Percentiles rank a stretch among this genome's conserved stretches.
Conservation (phyloP, 2,797 vertebrate species). For the Microctenopoma lineatum region DNA sequence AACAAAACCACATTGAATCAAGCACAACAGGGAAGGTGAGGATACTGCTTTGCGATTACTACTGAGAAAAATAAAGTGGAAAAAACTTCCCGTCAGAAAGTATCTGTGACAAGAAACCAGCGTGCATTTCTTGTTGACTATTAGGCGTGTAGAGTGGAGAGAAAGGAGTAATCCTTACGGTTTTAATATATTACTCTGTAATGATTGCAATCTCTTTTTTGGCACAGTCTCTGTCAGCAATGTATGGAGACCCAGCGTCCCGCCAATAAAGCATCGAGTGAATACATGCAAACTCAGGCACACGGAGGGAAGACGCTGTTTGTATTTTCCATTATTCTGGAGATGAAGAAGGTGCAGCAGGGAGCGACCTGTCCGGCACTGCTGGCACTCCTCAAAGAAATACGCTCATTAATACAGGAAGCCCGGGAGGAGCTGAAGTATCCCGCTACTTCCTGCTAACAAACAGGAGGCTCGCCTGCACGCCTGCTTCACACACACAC, state of each 20-base stretch:
- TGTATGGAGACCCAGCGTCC: constrained; percentile 23
- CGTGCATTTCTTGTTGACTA: neutral
- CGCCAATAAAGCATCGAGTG: constrained; percentile 45
- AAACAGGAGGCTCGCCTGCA: constrained; percentile 46
- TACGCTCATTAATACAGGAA: constrained; percentile 62
- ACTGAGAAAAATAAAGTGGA: constrained; percentile 23
- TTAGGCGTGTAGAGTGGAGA: constrained; percentile 13
- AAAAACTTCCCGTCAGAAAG: constrained; percentile 4
- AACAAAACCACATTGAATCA: constrained; percentile 19
- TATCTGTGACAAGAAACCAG: constrained; percentile 24
- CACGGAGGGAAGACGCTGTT: constrained; percentile 34
- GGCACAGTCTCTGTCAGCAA: constrained; percentile 55
- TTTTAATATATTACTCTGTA: constrained; percentile 45
- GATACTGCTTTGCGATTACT: constrained; percentile 43
- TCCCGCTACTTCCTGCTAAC: constrained; percentile 57
- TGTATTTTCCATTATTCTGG: constrained; percentile 58
- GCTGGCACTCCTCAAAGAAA: constrained; percentile 41
- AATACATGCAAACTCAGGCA: constrained; percentile 44
- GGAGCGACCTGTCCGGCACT: constrained; percentile 43
- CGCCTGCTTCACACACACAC: constrained; percentile 51
- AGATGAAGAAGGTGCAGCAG: constrained; percentile 57
- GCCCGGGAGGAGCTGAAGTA: constrained; percentile 44
- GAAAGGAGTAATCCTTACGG: constrained; percentile 41
- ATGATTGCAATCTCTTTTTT: constrained; percentile 64
- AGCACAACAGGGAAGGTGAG: constrained; percentile 5